phyloP scores from a whole-genome alignment of 2,888 invertebrate species.

The Luffia ferchaultella region DNA sequence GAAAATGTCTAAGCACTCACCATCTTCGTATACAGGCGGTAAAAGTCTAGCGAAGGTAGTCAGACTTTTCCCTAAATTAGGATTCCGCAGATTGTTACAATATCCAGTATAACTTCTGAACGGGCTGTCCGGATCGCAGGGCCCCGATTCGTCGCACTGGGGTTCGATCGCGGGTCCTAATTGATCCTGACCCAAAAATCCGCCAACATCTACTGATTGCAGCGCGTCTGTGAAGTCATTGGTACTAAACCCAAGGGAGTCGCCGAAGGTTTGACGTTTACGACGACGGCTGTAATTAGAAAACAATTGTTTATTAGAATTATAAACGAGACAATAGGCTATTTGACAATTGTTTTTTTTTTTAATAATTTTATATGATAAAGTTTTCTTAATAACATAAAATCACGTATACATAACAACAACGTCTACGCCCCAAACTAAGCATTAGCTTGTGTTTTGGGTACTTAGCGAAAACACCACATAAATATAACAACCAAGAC shows the following conservation, averaged over 20 bases:
- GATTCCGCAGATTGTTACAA: slow-evolving; percentile 88
- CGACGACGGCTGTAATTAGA: slow-evolving; percentile 59
- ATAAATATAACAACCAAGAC: no score
- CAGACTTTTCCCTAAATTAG: slow-evolving; percentile 82
- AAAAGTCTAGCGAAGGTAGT: slow-evolving; percentile 85
- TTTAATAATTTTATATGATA: no score
- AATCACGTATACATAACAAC: no score
- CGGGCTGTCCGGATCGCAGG: slow-evolving; percentile 76
- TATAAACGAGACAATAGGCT: no score
- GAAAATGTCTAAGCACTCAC: slow-evolving; percentile 59
- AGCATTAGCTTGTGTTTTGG: no score
- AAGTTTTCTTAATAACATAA: no score
- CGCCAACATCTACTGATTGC: slow-evolving; percentile 80
- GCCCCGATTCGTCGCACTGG: slow-evolving; percentile 74
- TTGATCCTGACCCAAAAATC: slow-evolving; percentile 70
- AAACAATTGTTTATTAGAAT: not conserved
- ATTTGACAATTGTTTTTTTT: no score
- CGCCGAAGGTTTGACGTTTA: slow-evolving; percentile 78
- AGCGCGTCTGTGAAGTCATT: slow-evolving; percentile 77
- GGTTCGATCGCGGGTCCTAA: slow-evolving; percentile 70
- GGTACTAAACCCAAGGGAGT: slow-evolving; percentile 44
- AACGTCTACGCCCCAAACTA: no score
- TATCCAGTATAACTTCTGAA: slow-evolving; percentile 83
- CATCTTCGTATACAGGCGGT: slow-evolving; percentile 89
- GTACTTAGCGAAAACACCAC: no score